phyloP scores from a whole-genome alignment of 1,140 invertebrate genomes.

The Arctopsyche grandis region DNA sequence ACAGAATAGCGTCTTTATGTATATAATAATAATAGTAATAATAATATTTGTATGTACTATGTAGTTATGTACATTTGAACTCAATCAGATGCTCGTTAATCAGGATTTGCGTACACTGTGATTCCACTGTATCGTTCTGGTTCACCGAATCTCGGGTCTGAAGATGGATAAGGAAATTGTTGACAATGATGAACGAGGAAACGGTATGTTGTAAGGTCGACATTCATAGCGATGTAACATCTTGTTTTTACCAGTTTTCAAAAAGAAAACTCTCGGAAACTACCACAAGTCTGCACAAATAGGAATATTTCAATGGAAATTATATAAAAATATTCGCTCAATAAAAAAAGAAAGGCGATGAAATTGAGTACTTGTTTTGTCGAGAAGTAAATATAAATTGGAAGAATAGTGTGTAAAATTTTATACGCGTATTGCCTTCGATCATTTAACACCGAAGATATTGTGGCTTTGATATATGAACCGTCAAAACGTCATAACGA shows the following conservation, averaged over 20 bases:
- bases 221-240: not conserved
- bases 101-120: constrained; percentile 23
- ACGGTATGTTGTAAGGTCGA: not conserved
- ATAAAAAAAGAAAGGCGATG: too few species aligned
- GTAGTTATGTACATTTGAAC: not conserved
- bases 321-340: too few species aligned
- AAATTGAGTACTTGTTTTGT: too few species aligned
- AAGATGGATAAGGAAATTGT: constrained; percentile 29
- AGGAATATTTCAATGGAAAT: too few species aligned
- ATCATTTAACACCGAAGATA: constrained; percentile 37
- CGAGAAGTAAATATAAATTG: too few species aligned
- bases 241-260: not conserved
- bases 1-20: too few species aligned
- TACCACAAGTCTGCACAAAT: too few species aligned
- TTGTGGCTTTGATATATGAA: constrained; percentile 41
- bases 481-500: constrained; percentile 45
- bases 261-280: not conserved
- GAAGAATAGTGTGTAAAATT: too few species aligned
- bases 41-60: too few species aligned
- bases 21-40: too few species aligned
- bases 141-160: constrained; percentile 19
- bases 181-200: constrained; percentile 24
- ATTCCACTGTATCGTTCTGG: constrained; percentile 5
- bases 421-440: constrained; percentile 3
- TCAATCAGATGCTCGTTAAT: constrained; percentile 21